Evolutionary conservation across 2,888 invertebrate genomes (phyloP).

Genomic region (Cosmorhoe ocellata): DNA sequence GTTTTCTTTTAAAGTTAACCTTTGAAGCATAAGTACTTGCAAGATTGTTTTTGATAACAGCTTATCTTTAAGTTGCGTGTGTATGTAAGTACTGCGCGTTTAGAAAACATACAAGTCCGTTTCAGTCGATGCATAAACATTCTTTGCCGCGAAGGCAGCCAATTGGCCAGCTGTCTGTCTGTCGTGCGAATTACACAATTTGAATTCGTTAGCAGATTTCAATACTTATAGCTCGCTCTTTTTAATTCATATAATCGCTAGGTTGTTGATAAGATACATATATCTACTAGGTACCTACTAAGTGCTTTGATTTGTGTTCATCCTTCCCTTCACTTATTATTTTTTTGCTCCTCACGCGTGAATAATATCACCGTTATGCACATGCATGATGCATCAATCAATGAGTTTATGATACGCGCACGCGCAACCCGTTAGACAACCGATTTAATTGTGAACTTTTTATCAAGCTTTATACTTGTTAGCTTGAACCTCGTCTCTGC

Average conservation of each 20-base stretch:
- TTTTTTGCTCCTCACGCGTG: too few species aligned
- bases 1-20: too few species aligned
- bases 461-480: neutral
- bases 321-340: too few species aligned
- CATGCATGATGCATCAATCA: slow-evolving; percentile 9
- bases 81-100: neutral
- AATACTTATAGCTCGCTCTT: neutral
- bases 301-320: too few species aligned
- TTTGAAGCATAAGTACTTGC: too few species aligned
- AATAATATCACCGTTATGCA: neutral
- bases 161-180: neutral
- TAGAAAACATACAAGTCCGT: slow-evolving; percentile 5
- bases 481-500: neutral
- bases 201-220: slow-evolving; percentile 3
- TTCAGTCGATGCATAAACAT: slow-evolving; percentile 1
- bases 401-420: slow-evolving; percentile 15
- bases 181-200: slow-evolving; percentile 10
- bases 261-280: too few species aligned
- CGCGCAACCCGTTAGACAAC: slow-evolving; percentile 14
- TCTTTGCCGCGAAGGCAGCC: slow-evolving; percentile 1
- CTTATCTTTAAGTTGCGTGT: slow-evolving; percentile 3
- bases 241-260: too few species aligned
- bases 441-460: slow-evolving; percentile 5
- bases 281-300: too few species aligned
- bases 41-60: too few species aligned